A percentile compares a stretch with the other conserved stretches of the same genome.
These are phyloP conservation scores for Dendrocincla tyrannina DNA, from an alignment of 2,797 vertebrate genomes.

Conservation along the genomic window DNA sequence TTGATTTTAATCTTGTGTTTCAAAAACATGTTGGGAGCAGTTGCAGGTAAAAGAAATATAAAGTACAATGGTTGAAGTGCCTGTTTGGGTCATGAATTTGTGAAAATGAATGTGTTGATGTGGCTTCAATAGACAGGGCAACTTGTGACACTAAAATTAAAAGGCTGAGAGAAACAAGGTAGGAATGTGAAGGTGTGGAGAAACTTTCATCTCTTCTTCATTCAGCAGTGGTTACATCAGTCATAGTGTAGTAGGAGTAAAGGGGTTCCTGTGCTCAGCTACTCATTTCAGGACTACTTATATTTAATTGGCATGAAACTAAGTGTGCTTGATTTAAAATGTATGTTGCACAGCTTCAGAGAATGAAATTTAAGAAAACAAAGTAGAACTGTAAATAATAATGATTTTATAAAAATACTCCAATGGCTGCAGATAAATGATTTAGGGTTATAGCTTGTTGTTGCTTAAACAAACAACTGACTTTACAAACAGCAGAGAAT, in stretches of 20 bases:
- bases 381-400: background rate
- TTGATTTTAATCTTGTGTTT: background rate
- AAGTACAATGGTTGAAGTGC: background rate
- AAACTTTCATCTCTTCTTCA: background rate
- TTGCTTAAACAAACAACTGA: background rate
- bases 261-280: background rate
- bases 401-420: background rate
- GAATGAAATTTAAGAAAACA: background rate
- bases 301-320: background rate
- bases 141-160: background rate
- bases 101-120: background rate
- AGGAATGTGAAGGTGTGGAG: background rate
- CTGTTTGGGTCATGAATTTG: background rate
- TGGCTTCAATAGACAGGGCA: background rate
- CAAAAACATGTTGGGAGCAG: background rate
- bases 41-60: background rate
- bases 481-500: background rate
- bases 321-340: background rate
- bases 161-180: background rate
- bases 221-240: background rate
- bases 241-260: background rate
- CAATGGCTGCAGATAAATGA: background rate
- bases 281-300: background rate
- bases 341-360: background rate
- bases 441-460: background rate